Evolutionary conservation across 2,113 vertebrate genomes (phyloP), one percentile per base, ranked within the genome.

Genomic region (Barbus barbus): DNA sequence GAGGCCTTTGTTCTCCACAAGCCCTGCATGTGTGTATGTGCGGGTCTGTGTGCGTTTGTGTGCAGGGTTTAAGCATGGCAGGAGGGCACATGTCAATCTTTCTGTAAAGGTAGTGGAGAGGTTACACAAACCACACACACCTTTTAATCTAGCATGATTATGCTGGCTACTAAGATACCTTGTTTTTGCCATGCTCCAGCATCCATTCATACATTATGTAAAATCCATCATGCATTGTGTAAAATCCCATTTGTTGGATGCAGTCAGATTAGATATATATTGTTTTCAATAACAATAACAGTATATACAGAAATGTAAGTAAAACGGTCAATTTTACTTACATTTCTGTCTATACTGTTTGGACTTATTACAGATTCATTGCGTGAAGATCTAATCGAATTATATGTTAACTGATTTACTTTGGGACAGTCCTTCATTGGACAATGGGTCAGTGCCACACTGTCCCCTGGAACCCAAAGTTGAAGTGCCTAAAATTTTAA

Each of bases 1-100:
- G 73, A 83, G 65, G 71, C 53, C 78, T 85, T 88, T 88, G 84
- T 88, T 86, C 63, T 86, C 38, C 24, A 51, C 61, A 48, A 28
- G 51, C 33, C 7, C 48, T 73, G 48, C 51, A 75, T 73, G 71
- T 76, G 48, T 73, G 48, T 61, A 75, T 73, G 71, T 76, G 48
- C 24, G 41, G 56, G 65, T 78, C 28, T 82, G n/a, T 44, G 63
- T 84, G 71, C 4, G 61, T 76, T 9, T 81, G 56, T 69, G 79
- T 81, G 79, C 31, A 71, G n/a, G 79, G 63, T 71, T 82, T 71
- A 71, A 28, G 36, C 53, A 76, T 75, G 56, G 58, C 71, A 63
- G 56, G 36, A 76, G 41, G 78, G 78, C 28, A 82, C 28, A 82
- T 71, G 79, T 82, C 79, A 71, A 53, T 48, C 31, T 81, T 81